Evolutionary conservation across 2,797 vertebrate species (phyloP).

Genomic region (Lithobates pipiens): DNA sequence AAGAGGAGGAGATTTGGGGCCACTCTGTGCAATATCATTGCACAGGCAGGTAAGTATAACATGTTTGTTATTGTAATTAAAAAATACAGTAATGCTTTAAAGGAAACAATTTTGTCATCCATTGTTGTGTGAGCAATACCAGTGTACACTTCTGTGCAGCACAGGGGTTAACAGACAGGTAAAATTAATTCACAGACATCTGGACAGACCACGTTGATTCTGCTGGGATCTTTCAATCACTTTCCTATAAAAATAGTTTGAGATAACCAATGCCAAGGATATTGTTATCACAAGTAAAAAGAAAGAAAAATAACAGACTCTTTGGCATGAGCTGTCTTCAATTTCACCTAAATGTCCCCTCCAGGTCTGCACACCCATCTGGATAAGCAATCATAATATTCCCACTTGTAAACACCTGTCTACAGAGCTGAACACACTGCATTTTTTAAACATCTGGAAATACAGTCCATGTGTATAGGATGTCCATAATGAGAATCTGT

Average conservation of each 20-base stretch:
- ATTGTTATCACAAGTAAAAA: constrained; percentile 49
- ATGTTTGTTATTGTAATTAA: too few species aligned
- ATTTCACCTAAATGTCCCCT: constrained; percentile 50
- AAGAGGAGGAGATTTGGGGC: too few species aligned
- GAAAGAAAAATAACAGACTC: constrained; percentile 34
- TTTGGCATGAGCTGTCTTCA: constrained; percentile 46
- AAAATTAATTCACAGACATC: constrained; percentile 27
- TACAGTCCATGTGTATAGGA: constrained; percentile 16
- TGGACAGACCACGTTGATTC: constrained; percentile 34
- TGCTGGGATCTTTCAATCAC: constrained; percentile 39
- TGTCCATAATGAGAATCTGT: constrained; percentile 36
- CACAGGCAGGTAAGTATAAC: too few species aligned
- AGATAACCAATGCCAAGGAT: constrained; percentile 52
- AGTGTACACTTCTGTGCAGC: not conserved
- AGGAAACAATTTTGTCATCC: not conserved
- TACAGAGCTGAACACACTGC: constrained; percentile 13
- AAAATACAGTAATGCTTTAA: not conserved
- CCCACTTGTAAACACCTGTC: constrained; percentile 63
- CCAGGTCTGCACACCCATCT: constrained; percentile 49
- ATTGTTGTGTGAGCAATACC: not conserved
- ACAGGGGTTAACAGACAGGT: constrained; percentile 53
- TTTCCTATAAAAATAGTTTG: constrained; percentile 57
- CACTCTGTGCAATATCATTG: too few species aligned
- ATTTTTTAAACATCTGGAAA: constrained; percentile 58
- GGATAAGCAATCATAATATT: constrained; percentile 58